A percentile compares a stretch with the other conserved stretches of the same genome.
These are phyloP conservation scores for Vimba vimba DNA, from an alignment of 2,113 vertebrate species.

Conservation along the genomic window DNA sequence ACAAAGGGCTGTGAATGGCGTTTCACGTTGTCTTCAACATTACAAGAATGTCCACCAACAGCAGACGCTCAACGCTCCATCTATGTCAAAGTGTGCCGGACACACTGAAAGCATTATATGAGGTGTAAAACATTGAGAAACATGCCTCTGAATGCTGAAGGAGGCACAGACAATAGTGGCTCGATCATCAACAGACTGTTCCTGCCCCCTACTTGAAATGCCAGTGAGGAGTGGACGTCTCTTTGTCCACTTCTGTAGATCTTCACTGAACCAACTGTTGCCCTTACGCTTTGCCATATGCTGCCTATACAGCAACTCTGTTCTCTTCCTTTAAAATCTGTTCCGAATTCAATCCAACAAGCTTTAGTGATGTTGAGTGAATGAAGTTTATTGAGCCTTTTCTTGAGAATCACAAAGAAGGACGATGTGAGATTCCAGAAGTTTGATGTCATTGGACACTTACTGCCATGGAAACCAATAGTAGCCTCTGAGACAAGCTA, in stretches of 20 bases:
- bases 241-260: constrained; percentile 49
- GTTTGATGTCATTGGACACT: neutral
- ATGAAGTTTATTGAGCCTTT: constrained; percentile 38
- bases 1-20: neutral
- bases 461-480: constrained; percentile 24
- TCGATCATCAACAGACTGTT: constrained; percentile 57
- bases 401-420: constrained; percentile 44
- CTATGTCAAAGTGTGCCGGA: constrained; percentile 58
- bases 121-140: constrained; percentile 57
- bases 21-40: neutral
- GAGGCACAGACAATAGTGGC: constrained; percentile 53
- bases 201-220: constrained; percentile 54
- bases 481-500: neutral
- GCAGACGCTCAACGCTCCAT: constrained; percentile 51
- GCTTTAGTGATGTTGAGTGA: constrained; percentile 45
- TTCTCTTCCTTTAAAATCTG: constrained; percentile 48
- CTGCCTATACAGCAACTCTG: constrained; percentile 52
- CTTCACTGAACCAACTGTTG: constrained; percentile 59
- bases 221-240: constrained; percentile 46
- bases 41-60: neutral
- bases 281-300: constrained; percentile 56
- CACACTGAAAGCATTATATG: constrained; percentile 57
- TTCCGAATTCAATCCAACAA: constrained; percentile 53
- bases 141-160: constrained; percentile 57
- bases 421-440: neutral